Conservation (phyloP, 2,888 invertebrate genomes). For the Pteria penguin region DNA sequence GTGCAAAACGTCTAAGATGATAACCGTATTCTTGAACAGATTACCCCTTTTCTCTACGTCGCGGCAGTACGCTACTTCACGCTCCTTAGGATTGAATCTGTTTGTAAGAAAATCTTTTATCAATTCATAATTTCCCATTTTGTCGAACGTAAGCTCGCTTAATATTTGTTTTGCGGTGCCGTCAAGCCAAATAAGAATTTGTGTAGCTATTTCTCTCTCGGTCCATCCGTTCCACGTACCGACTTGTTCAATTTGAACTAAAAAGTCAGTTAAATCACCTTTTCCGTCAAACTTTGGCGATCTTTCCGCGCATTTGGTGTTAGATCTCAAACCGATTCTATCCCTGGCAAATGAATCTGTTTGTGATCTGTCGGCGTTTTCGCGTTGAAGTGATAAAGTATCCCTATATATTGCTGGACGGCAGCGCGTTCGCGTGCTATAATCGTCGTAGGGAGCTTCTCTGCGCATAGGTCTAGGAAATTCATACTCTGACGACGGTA, state of each 20-base stretch:
- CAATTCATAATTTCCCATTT: not conserved
- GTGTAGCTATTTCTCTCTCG: not conserved
- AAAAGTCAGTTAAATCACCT: not conserved
- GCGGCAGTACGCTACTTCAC: not conserved
- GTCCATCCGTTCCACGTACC: not conserved
- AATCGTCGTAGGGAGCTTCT: not conserved
- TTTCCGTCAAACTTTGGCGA: not conserved
- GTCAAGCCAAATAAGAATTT: not conserved
- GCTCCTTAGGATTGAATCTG: not conserved
- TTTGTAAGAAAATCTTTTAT: not conserved
- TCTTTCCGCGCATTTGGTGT: not conserved
- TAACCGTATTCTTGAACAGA: not conserved
- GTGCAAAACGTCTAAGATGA: not conserved
- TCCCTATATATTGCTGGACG: not conserved
- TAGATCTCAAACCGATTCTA: not conserved
- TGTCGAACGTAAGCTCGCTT: not conserved
- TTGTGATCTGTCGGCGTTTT: not conserved
- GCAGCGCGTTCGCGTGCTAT: not conserved
- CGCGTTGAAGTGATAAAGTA: not conserved
- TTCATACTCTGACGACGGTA: not conserved
- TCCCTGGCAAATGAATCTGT: not conserved
- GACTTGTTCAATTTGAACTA: conserved; percentile 5
- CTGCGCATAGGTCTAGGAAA: not conserved
- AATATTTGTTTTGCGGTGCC: not conserved
- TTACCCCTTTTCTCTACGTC: not conserved